Base-by-base conservation (phyloP, 23 tunicate species). In the Botrylloides violaceus region DNA sequence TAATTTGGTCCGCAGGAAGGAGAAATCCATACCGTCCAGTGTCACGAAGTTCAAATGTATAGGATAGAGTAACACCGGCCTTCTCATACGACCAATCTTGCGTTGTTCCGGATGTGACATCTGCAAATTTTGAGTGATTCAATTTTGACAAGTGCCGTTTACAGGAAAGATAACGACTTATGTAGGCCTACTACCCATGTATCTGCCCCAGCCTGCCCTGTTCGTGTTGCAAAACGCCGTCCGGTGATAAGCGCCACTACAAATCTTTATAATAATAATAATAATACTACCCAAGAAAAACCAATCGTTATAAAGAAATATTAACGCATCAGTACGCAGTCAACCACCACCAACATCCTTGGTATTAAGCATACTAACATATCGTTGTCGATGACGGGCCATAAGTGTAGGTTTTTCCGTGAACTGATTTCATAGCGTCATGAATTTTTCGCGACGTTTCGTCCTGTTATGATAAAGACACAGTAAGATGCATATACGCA, bases 321-420 rank as follows among this genome's bases (percentile, higher is more conserved):
- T n/a, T n/a, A n/a, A n/a, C n/a, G n/a, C n/a, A n/a, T n/a, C n/a
- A n/a, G n/a, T n/a, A n/a, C n/a, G n/a, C n/a, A n/a, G n/a, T n/a
- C n/a, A n/a, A n/a, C n/a, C n/a, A n/a, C n/a, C n/a, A n/a, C n/a
- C n/a, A n/a, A n/a, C n/a, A n/a, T n/a, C n/a, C n/a, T n/a, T n/a
- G n/a, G n/a, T n/a, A n/a, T n/a, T n/a, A n/a, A n/a, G n/a, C 9
- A 43, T 43, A 15, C 93, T 55, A 32, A 85, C 93, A 84, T 49
- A 85, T 29, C 0, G 77, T 73, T 36, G 73, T 79, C 26, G 93
- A 83, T 4, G 63, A 79, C 7, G 77, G 71, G 22, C 93, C 93
- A 24, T 36, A 73, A 23, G 36, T 56, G 57, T 85, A 85, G 2
- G 18, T 28, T 5, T 24, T 74, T 26, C 77, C 56, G 72, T 85